Evolutionary conservation across 2,888 invertebrate genomes (phyloP), one percentile per base, ranked within the genome.

Genomic region (Agrochola litura): DNA sequence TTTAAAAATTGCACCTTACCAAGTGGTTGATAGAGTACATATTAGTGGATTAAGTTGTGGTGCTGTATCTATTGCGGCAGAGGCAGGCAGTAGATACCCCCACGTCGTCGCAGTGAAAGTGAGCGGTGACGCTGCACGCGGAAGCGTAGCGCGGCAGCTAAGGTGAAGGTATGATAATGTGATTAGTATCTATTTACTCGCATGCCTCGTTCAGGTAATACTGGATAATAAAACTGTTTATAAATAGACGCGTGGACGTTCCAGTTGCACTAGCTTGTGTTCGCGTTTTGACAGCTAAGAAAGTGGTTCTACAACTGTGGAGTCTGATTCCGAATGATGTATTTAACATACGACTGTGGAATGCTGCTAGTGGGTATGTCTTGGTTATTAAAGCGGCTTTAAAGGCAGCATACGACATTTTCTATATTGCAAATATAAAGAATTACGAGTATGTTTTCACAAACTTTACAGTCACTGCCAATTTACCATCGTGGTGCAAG

Each of bases 141-240:
- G 96, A 95, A 95, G 93, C 93, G 92, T 92, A 92, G 86, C 90
- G 91, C 93, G 89, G 94, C 92, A 93, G 94, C 93, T 91, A 90
- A 92, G 92, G 93, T 93, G 93, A 92, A 93, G 93, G 92, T 91
- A 93, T 93, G 90, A 92, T 92, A 91, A 92, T 93, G 92, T 92
- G 92, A 92, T 92, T 91, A 92, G 90, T 92, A 91, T 37, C 37
- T 37, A 37, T 92, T 91, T 90, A 89, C 91, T 90, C 83, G 91
- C 86, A 89, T 89, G 90, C 86, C 85, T 87, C 87, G 87, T 86
- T 90, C 90, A 89, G 87, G 92, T 93, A 91, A 91, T 90, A 90
- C 92, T 90, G 87, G 91, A 90, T 91, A 91, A 90, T 90, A 89
- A 90, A 91, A 90, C 88, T 80, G 85, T 87, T 86, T 90, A 90